Evolutionary conservation across 2,113 vertebrate species (phyloP).

Genomic region (Pterocles burchelli): DNA sequence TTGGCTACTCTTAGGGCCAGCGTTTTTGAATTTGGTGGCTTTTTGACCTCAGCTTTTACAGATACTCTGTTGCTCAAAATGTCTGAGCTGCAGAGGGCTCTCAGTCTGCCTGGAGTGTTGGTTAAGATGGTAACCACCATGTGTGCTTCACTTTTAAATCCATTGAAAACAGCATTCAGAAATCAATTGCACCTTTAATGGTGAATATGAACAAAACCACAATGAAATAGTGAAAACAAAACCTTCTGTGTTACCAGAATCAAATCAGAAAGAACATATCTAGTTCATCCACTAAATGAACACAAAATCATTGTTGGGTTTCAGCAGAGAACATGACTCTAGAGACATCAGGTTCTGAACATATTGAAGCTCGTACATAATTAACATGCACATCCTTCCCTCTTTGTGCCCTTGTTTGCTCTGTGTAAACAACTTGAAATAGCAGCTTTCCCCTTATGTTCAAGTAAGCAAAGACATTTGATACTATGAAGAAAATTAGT

Average conservation of each 20-base stretch:
- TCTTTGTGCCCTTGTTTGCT: constrained; percentile 15
- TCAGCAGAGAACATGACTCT: background rate
- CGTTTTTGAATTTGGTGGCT: background rate
- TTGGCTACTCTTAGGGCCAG: background rate
- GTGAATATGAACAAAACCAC: background rate
- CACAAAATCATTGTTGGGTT: background rate
- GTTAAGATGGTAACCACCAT: background rate
- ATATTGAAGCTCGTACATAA: background rate
- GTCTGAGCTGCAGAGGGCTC: background rate
- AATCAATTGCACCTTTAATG: background rate
- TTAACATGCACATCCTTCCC: constrained; percentile 19
- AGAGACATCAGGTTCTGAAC: background rate
- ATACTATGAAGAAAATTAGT: constrained; percentile 48
- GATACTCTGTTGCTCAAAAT: background rate
- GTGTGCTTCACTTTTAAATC: background rate
- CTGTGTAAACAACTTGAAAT: constrained; percentile 45
- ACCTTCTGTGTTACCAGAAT: background rate
- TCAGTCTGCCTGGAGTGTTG: background rate
- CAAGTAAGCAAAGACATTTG: constrained; percentile 43
- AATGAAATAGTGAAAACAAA: background rate
- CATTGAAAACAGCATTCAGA: background rate
- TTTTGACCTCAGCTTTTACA: background rate
- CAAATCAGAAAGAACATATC: background rate
- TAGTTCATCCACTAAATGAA: background rate
- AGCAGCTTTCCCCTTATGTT: constrained; percentile 21